Base-by-base conservation (phyloP, 1,140 invertebrate species). In the Dreissena rostriformis region DNA sequence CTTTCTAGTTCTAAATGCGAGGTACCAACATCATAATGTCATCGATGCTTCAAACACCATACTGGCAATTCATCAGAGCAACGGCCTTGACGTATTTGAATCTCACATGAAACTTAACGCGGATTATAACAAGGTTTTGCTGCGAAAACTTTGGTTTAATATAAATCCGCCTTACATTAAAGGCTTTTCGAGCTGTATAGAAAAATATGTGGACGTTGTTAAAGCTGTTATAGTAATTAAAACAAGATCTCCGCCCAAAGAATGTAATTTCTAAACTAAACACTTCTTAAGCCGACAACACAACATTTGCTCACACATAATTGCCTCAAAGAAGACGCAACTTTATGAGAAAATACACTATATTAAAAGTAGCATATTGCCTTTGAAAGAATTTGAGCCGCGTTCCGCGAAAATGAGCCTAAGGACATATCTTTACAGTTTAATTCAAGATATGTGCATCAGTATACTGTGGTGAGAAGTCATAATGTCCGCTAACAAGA, bases 141-240 rank as follows among this genome's bases (percentile, higher is more conserved):
- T 79, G 24, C 22, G 28, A 26, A 39, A 79, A 51, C 22, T 68
- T 15, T 24, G 22, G 57, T 79, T 66, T 26, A 67, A 79, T 66
- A 55, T 70, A 29, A 57, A 68, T 52, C 39, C 66, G n/a, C 76
- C 65, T 8, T 79, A 70, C 49, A 51, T 52, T 19, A 67, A 55
- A 70, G 76, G 76, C 8, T 79, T 79, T 53, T 15, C 49, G 14
- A 65, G 68, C 8, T 79, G 76, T 55, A 79, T 79, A 39, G 65
- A 79, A 26, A 52, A 39, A 28, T 79, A 49, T 55, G 68, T 66
- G 14, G 76, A 67, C 24, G 28, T 68, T 68, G 65, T 68, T 22
- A 24, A 67, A 26, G 66, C 68, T 29, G 68, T 26, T 22, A 61
- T 79, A 66, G 76, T 68, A 22, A n/a, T 79, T 15, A n/a, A 53